These are phyloP conservation scores for Rhaphigaster nebulosa DNA, from an alignment of 2,888 invertebrate genomes.

Conservation along the genomic window DNA sequence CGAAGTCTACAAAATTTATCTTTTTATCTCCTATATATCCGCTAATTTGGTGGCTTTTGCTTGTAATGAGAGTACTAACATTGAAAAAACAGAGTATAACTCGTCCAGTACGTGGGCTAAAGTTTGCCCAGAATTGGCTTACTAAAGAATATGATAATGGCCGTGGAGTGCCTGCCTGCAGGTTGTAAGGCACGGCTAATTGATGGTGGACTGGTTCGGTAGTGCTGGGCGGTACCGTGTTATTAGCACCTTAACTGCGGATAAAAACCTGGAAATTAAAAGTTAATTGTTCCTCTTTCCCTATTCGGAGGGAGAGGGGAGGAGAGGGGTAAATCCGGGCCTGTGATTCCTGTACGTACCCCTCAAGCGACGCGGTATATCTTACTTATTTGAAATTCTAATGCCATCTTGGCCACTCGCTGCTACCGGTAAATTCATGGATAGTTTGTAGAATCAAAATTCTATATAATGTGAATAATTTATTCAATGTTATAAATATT, in stretches of 20 bases:
- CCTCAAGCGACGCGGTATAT: neutral
- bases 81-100: too few relatives aligned
- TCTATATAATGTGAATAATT: neutral
- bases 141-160: neutral
- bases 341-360: neutral
- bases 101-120: neutral
- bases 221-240: neutral
- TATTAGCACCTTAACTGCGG: constrained; percentile 53
- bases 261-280: constrained; percentile 51
- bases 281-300: constrained; percentile 38
- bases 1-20: too few relatives aligned
- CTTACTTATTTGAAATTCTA: constrained; percentile 31
- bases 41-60: too few relatives aligned
- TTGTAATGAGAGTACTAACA: too few relatives aligned
- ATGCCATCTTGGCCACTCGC: neutral
- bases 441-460: neutral
- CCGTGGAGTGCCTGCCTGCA: neutral
- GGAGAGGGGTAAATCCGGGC: neutral
- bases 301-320: neutral
- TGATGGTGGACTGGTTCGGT: constrained; percentile 10
- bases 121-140: neutral
- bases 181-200: neutral
- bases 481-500: neutral
- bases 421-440: neutral
- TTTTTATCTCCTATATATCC: too few relatives aligned